A percentile compares a stretch with the other conserved stretches of the same genome.
These are phyloP conservation scores for Crepidodera aurea DNA, from an alignment of 2,888 invertebrate genomes.

Conservation along the genomic window DNA sequence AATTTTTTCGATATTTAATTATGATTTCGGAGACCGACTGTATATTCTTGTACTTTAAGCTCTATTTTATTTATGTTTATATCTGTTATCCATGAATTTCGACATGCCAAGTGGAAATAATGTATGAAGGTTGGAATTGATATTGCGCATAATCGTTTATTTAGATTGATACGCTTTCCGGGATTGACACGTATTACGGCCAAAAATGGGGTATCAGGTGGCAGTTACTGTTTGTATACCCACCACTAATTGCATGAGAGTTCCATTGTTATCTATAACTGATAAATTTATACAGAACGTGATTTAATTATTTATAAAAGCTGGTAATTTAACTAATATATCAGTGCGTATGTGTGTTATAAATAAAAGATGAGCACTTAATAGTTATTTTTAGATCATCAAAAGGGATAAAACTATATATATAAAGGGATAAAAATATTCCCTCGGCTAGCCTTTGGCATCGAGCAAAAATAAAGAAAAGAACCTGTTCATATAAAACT, in stretches of 20 bases:
- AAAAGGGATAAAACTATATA: too few species aligned
- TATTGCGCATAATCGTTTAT: conserved; percentile 14
- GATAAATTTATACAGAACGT: neutral
- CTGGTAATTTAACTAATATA: too few species aligned
- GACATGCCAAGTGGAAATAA: conserved; percentile 13
- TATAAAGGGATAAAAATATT: too few species aligned
- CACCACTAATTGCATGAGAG: conserved; percentile 3
- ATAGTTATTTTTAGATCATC: too few species aligned
- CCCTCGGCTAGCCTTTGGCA: too few species aligned
- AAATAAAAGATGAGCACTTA: too few species aligned
- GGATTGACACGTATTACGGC: conserved; percentile 17
- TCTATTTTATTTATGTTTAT: neutral
- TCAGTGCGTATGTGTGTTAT: too few species aligned
- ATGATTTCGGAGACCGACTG: too few species aligned
- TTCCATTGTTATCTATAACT: neutral
- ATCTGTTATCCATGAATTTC: conserved; percentile 3
- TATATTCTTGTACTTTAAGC: neutral
- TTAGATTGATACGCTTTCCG: conserved; percentile 18
- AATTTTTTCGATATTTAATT: too few species aligned
- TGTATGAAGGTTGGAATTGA: conserved; percentile 13
- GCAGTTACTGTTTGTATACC: conserved; percentile 15
- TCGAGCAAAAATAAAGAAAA: too few species aligned
- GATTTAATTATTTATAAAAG: too few species aligned
- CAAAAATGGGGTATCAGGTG: conserved; percentile 20
- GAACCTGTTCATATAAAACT: too few species aligned